phyloP scores from a whole-genome alignment of 1,140 invertebrate species.

The Watersipora subatra region DNA sequence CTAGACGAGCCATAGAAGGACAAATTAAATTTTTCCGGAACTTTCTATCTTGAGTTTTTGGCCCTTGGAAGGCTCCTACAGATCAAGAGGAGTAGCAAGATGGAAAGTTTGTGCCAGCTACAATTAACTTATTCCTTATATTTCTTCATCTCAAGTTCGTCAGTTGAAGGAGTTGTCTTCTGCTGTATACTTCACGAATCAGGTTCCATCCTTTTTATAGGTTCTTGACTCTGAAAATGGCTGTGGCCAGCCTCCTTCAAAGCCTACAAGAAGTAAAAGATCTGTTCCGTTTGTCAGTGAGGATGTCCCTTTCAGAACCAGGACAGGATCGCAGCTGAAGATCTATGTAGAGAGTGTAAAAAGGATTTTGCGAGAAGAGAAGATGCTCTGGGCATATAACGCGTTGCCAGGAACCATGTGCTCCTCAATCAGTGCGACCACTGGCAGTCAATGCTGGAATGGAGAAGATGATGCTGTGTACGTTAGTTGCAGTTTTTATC shows the following conservation, averaged over 20 bases:
- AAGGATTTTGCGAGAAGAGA: not conserved
- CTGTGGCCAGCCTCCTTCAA: not conserved
- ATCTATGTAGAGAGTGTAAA: not conserved
- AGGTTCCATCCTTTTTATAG: not conserved
- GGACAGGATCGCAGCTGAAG: not conserved
- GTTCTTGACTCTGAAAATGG: not conserved
- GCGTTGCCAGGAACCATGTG: not conserved
- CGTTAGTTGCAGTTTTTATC: no score
- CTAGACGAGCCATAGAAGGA: no score
- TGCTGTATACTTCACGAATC: no score
- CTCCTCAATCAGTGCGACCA: not conserved
- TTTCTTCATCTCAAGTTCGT: no score
- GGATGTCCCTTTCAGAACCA: not conserved
- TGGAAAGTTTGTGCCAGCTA: no score
- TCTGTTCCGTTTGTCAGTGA: not conserved
- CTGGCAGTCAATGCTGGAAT: not conserved
- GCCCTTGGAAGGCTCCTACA: no score
- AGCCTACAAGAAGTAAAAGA: not conserved
- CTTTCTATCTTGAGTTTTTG: no score
- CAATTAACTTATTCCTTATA: no score
- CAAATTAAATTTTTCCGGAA: no score
- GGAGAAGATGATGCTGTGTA: not conserved
- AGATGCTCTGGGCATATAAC: not conserved
- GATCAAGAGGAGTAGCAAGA: no score
- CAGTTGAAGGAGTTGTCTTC: no score